A percentile compares a stretch with the other conserved stretches of the same genome.
Conservation (phyloP, 2,113 vertebrate species). For the Gobius niger region DNA sequence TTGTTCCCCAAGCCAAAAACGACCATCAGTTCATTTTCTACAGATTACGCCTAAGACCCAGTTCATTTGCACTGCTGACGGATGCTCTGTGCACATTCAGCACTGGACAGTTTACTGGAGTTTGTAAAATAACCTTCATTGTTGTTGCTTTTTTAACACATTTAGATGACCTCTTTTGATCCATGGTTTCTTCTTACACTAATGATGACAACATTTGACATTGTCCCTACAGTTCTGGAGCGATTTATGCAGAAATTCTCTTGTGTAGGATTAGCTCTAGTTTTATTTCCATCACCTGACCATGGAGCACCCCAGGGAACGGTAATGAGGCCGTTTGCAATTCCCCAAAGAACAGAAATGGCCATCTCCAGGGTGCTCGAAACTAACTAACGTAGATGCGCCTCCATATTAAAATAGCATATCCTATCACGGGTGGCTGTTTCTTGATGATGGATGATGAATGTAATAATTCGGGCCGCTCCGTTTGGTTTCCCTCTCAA, state of each 20-base stretch:
- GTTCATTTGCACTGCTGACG: conserved; percentile 40
- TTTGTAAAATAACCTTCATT: neutral
- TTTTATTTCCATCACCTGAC: conserved; percentile 48
- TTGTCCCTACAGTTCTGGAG: neutral
- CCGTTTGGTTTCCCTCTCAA: conserved; percentile 55
- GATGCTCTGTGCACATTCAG: conserved; percentile 16
- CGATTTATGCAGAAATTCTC: neutral
- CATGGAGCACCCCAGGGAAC: conserved; percentile 44
- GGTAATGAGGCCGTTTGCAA: conserved; percentile 59
- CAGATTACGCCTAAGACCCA: conserved; percentile 24
- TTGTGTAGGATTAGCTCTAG: conserved; percentile 19
- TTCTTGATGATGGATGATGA: conserved; percentile 57
- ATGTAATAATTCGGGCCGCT: conserved; percentile 62
- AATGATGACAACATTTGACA: no score
- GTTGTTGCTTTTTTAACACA: neutral
- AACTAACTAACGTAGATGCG: conserved; percentile 59
- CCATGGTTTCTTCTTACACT: no score
- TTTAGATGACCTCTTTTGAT: no score
- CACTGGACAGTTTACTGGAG: neutral
- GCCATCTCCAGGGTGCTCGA: conserved; percentile 60
- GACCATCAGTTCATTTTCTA: conserved; percentile 8
- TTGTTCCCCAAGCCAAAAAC: conserved; percentile 54
- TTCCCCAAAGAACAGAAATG: conserved; percentile 57
- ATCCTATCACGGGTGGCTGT: conserved; percentile 41
- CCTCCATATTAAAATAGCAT: conserved; percentile 62